A percentile compares a stretch with the other conserved stretches of the same genome.
phyloP scores from a whole-genome alignment of 1,140 invertebrate species.

The Harpegnathos saltator region DNA sequence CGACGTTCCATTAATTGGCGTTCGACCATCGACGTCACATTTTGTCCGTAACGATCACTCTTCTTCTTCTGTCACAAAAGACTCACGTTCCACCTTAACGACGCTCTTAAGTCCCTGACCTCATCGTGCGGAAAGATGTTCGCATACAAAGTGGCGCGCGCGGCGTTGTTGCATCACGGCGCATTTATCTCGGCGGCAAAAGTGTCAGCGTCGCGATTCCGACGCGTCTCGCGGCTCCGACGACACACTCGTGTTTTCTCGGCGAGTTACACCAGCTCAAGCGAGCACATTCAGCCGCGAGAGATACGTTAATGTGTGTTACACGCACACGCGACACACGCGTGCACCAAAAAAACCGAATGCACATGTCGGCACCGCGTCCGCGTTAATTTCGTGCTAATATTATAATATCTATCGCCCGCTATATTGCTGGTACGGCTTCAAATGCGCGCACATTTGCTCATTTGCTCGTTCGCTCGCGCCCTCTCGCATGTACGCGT shows the following conservation, averaged over 20 bases:
- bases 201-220: conserved; percentile 18
- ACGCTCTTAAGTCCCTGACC: conserved; percentile 20
- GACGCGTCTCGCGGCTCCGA: not conserved
- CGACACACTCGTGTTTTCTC: conserved; percentile 6
- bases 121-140: conserved; percentile 3
- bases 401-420: too few species aligned
- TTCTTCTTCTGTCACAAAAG: conserved; percentile 56
- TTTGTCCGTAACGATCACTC: conserved; percentile 47
- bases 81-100: conserved; percentile 56
- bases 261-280: too few species aligned
- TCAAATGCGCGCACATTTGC: too few species aligned
- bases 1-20: conserved; percentile 60
- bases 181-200: not conserved
- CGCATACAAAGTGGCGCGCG: conserved; percentile 48
- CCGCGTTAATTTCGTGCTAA: too few species aligned
- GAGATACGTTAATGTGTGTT: conserved; percentile 13
- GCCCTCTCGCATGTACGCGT: too few species aligned
- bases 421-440: too few species aligned
- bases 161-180: not conserved
- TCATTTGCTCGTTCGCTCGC: too few species aligned
- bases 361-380: too few species aligned
- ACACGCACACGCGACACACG: not conserved
- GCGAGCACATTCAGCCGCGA: conserved; percentile 8
- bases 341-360: too few species aligned
- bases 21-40: conserved; percentile 51